Percentiles rank a stretch among this genome's conserved stretches.
Evolutionary conservation across 2,888 invertebrate genomes (phyloP).

Genomic region (Caenorhabditis sulstoni): DNA sequence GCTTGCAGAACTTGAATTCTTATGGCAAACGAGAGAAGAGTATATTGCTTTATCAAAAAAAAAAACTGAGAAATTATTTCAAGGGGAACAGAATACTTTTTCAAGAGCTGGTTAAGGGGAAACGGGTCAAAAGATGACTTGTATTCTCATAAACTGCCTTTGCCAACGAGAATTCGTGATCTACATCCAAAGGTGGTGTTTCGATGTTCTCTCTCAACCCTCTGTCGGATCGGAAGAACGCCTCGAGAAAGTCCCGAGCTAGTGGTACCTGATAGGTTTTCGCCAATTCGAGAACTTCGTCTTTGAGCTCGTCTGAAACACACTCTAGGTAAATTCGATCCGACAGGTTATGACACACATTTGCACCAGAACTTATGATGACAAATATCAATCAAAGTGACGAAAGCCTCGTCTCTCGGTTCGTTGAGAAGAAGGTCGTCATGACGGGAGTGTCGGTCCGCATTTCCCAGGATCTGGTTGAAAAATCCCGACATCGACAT

Average conservation of each 20-base stretch:
- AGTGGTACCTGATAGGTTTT: slow-evolving; percentile 20
- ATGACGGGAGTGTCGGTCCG: slow-evolving; percentile 11
- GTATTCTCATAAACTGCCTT: slow-evolving; percentile 10
- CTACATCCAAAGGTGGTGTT: slow-evolving; percentile 4
- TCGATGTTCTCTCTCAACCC: not conserved
- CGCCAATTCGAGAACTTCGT: slow-evolving; percentile 11
- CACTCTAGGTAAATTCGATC: not conserved
- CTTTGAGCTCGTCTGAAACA: slow-evolving; percentile 15
- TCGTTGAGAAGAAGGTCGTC: slow-evolving; percentile 6
- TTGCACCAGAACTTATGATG: slow-evolving; percentile 38
- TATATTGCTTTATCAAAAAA: too few species aligned
- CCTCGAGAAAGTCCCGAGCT: not conserved
- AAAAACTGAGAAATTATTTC: too few species aligned
- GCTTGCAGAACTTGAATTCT: not conserved
- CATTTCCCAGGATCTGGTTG: not conserved
- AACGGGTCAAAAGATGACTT: slow-evolving; percentile 18
- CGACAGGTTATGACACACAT: slow-evolving; percentile 10
- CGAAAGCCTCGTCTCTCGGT: slow-evolving; percentile 18
- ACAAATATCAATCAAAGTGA: slow-evolving; percentile 36
- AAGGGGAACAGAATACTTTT: not conserved
- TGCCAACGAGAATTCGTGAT: slow-evolving; percentile 21
- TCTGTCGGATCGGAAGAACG: not conserved
- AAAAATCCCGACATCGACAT: slow-evolving; percentile 32
- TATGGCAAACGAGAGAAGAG: too few species aligned
- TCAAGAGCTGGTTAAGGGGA: not conserved